Evolutionary conservation across 2,113 vertebrate species (phyloP), one percentile per base, ranked within the genome.

Genomic region (Thryonomys swinderianus): DNA sequence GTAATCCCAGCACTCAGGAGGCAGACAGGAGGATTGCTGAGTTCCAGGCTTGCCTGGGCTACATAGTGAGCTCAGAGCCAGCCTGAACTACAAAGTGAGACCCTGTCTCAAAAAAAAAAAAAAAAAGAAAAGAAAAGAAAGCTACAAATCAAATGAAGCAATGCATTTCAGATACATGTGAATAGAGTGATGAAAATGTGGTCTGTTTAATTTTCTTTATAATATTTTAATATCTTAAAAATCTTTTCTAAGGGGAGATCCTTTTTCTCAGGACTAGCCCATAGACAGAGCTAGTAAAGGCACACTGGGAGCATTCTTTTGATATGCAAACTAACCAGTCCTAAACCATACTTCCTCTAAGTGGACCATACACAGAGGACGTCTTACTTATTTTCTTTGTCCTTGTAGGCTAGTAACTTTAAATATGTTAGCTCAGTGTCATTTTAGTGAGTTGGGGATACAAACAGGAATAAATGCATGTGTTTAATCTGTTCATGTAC

Each of bases 301-400:
- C 27, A 27, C 57, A 40, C 34, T 55, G 25, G 57, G 37, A 30
- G 12, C 25, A 62, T 42, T 40, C n/a, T 45, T 83, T 83, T 37
- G 37, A 30, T 61, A 37, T 6, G 37, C 45, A 42, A 45, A 40
- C 57, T 62, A 62, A 32, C 37, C 37, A 62, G 30, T 83, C 80
- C 40, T 25, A 62, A 32, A 16, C 37, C 40, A 62, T 2, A 61
- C 55, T 14, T 11, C 37, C 57, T 62, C 7, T 83, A 83, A 32
- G 25, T 62, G 40, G 3, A 8, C 78, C 20, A 42, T 18, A 62
- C 27, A 83, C 37, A 17, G n/a, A 30, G 16, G 12, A 69, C 45
- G 74, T 74, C 30, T 85, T 64, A 93, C 53, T 95, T 85, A 91
- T 13, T 88, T n/a, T 69, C 79, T 67, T 91, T 74, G 51, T 94